These are phyloP conservation scores for Eilema griseolum DNA, from an alignment of 2,888 invertebrate genomes.

Conservation along the genomic window DNA sequence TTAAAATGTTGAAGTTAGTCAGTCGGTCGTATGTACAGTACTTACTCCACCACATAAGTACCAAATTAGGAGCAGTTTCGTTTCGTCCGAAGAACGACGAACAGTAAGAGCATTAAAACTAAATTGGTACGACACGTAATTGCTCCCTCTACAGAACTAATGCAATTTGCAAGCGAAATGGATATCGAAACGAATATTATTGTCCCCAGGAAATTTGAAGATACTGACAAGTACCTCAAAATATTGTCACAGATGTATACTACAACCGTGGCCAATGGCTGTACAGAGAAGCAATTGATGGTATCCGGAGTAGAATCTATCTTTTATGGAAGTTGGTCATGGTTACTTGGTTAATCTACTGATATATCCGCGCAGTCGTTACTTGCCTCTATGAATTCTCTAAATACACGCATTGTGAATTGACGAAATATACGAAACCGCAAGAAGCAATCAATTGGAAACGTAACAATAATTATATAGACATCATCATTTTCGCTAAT, in stretches of 20 bases:
- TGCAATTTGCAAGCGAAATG: neutral
- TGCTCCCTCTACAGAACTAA: neutral
- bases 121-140: slow-evolving; percentile 1
- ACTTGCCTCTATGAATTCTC: neutral
- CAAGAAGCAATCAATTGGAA: slow-evolving; percentile 20
- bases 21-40: neutral
- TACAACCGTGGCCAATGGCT: no score
- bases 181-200: neutral
- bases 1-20: neutral
- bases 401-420: slow-evolving; percentile 1
- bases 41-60: neutral
- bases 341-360: neutral
- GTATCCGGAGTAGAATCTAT: neutral
- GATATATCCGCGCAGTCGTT: neutral
- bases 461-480: slow-evolving; percentile 23
- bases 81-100: neutral
- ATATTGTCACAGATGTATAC: neutral
- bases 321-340: neutral
- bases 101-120: neutral
- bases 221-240: neutral
- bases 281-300: neutral
- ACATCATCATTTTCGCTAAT: slow-evolving; percentile 19
- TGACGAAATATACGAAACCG: no score
- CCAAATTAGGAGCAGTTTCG: neutral
- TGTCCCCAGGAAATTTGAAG: neutral